Percentiles rank a stretch among this genome's conserved stretches.
phyloP scores from a whole-genome alignment of 2,113 vertebrate genomes.

The Telmatochromis sp. region DNA sequence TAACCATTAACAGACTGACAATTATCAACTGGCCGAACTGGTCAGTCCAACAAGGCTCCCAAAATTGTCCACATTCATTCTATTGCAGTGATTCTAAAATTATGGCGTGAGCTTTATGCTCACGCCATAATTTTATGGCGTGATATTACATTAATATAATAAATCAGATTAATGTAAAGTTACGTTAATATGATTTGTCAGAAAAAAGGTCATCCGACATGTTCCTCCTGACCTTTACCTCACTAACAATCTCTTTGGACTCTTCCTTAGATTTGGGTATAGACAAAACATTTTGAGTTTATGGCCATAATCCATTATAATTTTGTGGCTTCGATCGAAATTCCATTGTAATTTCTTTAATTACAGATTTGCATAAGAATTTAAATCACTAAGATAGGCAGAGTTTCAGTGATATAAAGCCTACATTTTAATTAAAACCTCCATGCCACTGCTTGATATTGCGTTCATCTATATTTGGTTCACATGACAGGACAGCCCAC shows the following conservation, averaged over 20 bases:
- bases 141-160: no score
- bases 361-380: background rate
- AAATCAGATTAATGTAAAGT: background rate
- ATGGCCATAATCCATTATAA: background rate
- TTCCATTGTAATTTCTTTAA: background rate
- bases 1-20: background rate
- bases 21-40: background rate
- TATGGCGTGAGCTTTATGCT: no score
- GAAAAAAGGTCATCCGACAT: background rate
- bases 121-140: no score
- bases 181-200: background rate
- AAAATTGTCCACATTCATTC: background rate
- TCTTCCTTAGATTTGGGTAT: background rate
- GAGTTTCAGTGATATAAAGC: background rate
- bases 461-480: background rate
- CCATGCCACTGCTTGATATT: background rate
- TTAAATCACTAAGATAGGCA: background rate
- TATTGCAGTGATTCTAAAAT: background rate
- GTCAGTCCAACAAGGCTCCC: background rate
- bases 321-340: background rate
- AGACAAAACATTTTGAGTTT: background rate
- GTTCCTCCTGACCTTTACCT: background rate
- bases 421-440: background rate
- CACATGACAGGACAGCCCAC: background rate
- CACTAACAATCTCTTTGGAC: background rate